Conservation (phyloP, 2,797 vertebrate genomes). For the Malacoctenus gilli region DNA sequence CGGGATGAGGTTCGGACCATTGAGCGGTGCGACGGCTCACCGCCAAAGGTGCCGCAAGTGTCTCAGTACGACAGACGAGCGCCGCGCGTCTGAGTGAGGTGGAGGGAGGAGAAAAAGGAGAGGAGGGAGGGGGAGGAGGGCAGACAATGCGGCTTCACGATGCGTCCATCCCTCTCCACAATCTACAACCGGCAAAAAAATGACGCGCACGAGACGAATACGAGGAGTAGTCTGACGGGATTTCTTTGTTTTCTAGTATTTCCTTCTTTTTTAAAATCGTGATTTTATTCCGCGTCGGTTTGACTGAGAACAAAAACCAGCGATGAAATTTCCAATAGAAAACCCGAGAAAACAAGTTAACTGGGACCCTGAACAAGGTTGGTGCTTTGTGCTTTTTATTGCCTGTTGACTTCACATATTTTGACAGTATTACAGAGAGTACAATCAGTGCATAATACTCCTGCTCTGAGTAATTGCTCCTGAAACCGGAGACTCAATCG, state of each 20-base stretch:
- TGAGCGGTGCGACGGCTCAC: slow-evolving; percentile 35
- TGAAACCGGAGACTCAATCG: slow-evolving; percentile 13
- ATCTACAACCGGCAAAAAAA: slow-evolving; percentile 60
- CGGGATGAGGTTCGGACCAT: slow-evolving; percentile 49
- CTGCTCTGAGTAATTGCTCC: slow-evolving; percentile 13
- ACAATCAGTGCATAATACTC: neutral
- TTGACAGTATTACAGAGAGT: no score
- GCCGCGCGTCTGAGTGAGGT: slow-evolving; percentile 55
- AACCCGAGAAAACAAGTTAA: slow-evolving; percentile 97
- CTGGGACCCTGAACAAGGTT: slow-evolving; percentile 95
- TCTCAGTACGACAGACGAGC: slow-evolving; percentile 45
- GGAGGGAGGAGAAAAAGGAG: slow-evolving; percentile 21
- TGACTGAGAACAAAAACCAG: slow-evolving; percentile 80
- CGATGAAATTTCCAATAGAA: slow-evolving; percentile 99
- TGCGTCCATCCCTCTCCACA: slow-evolving; percentile 44
- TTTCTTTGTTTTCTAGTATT: slow-evolving; percentile 67
- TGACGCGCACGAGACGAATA: slow-evolving; percentile 50
- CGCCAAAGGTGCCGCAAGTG: slow-evolving; percentile 50
- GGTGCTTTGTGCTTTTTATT: slow-evolving; percentile 70
- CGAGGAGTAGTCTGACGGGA: slow-evolving; percentile 56
- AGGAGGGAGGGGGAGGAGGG: slow-evolving; percentile 28
- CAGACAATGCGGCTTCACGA: slow-evolving; percentile 69
- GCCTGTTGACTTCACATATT: slow-evolving; percentile 15
- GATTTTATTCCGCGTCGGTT: slow-evolving; percentile 38
- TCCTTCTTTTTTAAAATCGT: slow-evolving; percentile 51